A percentile compares a stretch with the other conserved stretches of the same genome.
These are phyloP conservation scores for Micrasema minimum DNA, from an alignment of 1,140 invertebrate genomes.

Conservation along the genomic window DNA sequence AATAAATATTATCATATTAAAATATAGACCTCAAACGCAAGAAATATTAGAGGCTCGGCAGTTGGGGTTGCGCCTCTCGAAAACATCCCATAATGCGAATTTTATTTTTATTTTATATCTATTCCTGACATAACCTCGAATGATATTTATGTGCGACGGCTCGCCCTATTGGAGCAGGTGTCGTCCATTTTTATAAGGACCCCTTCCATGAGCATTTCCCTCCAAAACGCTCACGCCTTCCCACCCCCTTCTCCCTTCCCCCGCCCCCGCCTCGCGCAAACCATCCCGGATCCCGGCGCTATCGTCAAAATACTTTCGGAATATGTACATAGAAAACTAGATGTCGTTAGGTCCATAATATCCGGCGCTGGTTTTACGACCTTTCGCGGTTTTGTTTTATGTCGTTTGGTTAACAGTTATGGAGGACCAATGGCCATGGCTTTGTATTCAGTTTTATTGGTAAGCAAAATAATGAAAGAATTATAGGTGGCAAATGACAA, in stretches of 20 bases:
- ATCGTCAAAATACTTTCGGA: conserved; percentile 49
- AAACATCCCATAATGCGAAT: conserved; percentile 50
- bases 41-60: conserved; percentile 13
- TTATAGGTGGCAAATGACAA: conserved; percentile 31
- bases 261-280: not conserved
- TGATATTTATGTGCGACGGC: conserved; percentile 53
- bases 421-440: conserved; percentile 30
- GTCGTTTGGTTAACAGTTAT: conserved; percentile 39
- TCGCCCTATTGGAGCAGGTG: conserved; percentile 53
- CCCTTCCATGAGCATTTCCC: conserved; percentile 13
- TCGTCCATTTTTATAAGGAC: conserved; percentile 54
- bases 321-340: conserved; percentile 51
- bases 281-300: conserved; percentile 13
- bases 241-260: conserved; percentile 18
- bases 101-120: conserved; percentile 54
- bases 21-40: conserved; percentile 1
- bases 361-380: conserved; percentile 32
- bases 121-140: conserved; percentile 54
- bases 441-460: conserved; percentile 40
- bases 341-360: conserved; percentile 39
- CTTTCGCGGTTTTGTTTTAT: conserved; percentile 45
- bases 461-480: conserved; percentile 40
- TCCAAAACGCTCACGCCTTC: conserved; percentile 8
- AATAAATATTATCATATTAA: conserved; percentile 26
- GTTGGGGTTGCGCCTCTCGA: conserved; percentile 38